Conservation (phyloP, 2,797 vertebrate genomes). For the Argya squamiceps region DNA sequence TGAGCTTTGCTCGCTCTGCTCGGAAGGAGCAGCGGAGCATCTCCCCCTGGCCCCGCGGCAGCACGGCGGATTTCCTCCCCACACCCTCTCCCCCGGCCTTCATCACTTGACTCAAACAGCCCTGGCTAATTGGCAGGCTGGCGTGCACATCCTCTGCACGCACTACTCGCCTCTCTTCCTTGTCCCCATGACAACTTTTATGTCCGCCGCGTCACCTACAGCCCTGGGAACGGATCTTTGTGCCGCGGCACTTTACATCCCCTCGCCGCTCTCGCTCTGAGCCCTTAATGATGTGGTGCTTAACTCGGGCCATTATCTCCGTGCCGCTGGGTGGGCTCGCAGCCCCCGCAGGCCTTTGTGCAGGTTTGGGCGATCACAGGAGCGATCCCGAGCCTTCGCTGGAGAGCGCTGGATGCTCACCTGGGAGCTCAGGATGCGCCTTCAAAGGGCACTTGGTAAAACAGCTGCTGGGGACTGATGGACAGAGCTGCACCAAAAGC, state of each 20-base stretch:
- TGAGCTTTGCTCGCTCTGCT: background rate
- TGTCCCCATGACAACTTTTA: slow-evolving; percentile 61
- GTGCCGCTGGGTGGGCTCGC: background rate
- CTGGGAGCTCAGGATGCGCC: background rate
- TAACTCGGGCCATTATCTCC: background rate
- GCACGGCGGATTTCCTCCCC: background rate
- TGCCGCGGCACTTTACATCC: background rate
- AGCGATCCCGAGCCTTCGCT: background rate
- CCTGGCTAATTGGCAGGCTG: slow-evolving; percentile 21
- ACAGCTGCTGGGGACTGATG: rapidly evolving
- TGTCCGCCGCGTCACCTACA: background rate
- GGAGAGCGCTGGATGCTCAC: background rate
- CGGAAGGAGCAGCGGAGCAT: background rate
- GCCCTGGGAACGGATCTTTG: background rate
- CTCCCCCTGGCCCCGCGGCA: rapidly evolving
- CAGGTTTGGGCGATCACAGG: background rate
- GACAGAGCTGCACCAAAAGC: background rate
- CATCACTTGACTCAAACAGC: background rate
- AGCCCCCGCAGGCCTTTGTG: background rate
- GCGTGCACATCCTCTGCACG: background rate
- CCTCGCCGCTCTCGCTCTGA: background rate
- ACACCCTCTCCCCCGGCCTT: background rate
- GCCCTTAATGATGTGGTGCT: background rate
- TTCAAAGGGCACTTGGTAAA: background rate
- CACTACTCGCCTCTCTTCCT: background rate